Evolutionary conservation across 2,888 invertebrate species (phyloP), one percentile per base, ranked within the genome.

Genomic region (Deilephila porcellus): DNA sequence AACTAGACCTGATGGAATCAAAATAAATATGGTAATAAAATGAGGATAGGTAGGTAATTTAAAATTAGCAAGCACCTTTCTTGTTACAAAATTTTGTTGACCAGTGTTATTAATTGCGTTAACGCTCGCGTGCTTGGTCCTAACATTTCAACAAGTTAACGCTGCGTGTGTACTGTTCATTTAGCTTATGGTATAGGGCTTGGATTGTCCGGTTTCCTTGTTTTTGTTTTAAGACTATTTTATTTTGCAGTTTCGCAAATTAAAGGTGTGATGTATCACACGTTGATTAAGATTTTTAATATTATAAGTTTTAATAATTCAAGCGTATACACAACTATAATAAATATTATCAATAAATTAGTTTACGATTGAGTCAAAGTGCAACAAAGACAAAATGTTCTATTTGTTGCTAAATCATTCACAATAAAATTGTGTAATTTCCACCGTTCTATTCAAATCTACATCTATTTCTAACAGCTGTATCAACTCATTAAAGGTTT

Each of bases 71-170:
- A n/a, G n/a, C n/a, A n/a, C n/a, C n/a, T n/a, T n/a, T n/a, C n/a
- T n/a, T n/a, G n/a, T n/a, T n/a, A n/a, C n/a, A n/a, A n/a, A n/a
- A n/a, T n/a, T n/a, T n/a, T n/a, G n/a, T n/a, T n/a, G n/a, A n/a
- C n/a, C n/a, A n/a, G n/a, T n/a, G n/a, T n/a, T n/a, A 88, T 83
- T 84, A 85, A 88, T 86, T 77, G 77, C 75, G 17, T 74, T 72
- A 71, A 71, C 73, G 78, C 73, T 87, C 76, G 88, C 88, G 86
- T 88, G 88, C 75, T 76, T 76, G 76, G 81, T 77, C 74, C 73
- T 71, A 76, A 82, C 83, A 79, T 82, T 82, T 86, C 84, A 85
- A 80, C 76, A 71, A 73, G 75, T 73, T 78, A 76, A 75, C 74
- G 74, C 76, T 37, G 76, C 78, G 80, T 77, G 34, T 53, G n/a